Evolutionary conservation across 2,113 vertebrate species (phyloP), one percentile per base, ranked within the genome.

Genomic region (Sylvilagus bachmani): DNA sequence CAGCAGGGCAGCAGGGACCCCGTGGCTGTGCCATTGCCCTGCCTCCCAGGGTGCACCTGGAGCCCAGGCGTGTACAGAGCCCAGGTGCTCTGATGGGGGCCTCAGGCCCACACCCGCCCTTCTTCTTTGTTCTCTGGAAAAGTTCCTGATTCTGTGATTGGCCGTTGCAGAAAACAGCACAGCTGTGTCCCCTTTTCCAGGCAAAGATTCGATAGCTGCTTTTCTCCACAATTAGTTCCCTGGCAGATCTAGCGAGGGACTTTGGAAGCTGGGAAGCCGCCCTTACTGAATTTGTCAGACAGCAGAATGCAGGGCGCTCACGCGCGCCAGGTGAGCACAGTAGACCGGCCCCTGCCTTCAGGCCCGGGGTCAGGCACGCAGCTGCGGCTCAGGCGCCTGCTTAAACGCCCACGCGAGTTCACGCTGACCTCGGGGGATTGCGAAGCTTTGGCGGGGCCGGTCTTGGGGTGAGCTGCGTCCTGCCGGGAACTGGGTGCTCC

Each of bases 271-370:
- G 84, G 53, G 27, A 19, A 38, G 16, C 36, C 24, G 29, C 17
- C 58, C 0, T 55, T n/a, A 5, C 13, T 12, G 33, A 29, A 9
- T 38, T 36, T 64, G 4, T 19, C 0, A 7, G 61, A 25, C 9
- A 8, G 16, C 5, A 16, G n/a, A 6, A 17, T 7, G 2, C 21
- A 11, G 21, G 55, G n/a, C 55, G 0, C 11, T 24, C 51, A n/a
- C n/a, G 22, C 1, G 64, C 25, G 83, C 58, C 51, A 19, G 88
- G 16, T 25, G 27, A 24, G 24, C 22, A 10, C 27, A 1, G 4
- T 24, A 58, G 11, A 9, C n/a, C 0, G 2, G 9, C 64, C 2
- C 2, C 1, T 25, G 12, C 44, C 0, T 5, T 8, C 36, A 10
- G 89, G 36, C 14, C 36, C 31, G 16, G 2, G 36, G 8, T 5